phyloP scores from a whole-genome alignment of 2,113 vertebrate species.

The Crotalus helleri region DNA sequence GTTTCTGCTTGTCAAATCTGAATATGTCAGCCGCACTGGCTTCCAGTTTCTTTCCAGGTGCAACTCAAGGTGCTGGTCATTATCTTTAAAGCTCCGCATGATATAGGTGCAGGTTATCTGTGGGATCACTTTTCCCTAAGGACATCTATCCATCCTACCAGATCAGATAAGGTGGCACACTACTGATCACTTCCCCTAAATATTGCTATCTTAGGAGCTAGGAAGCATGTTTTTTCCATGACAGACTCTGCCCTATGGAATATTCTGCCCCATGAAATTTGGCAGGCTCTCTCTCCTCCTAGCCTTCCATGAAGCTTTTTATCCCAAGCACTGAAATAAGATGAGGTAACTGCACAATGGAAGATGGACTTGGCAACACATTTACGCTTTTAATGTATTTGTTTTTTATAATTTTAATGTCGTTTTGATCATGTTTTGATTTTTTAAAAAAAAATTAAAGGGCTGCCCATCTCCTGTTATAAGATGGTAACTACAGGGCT shows the following conservation, averaged over 20 bases:
- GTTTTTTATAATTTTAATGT: not conserved
- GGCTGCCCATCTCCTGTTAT: not conserved
- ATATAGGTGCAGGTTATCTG: not conserved
- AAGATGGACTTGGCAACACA: not conserved
- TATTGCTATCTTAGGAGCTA: not conserved
- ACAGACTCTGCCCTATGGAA: not conserved
- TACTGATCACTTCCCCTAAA: not conserved
- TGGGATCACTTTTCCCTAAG: not conserved
- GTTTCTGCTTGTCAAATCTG: not conserved
- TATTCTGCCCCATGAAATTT: not conserved
- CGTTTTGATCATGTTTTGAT: not conserved
- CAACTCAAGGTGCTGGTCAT: not conserved
- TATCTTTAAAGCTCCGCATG: not conserved
- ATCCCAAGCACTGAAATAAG: not conserved
- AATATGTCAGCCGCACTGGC: not conserved
- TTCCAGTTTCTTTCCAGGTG: not conserved
- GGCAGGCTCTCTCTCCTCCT: not conserved
- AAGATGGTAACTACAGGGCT: not conserved
- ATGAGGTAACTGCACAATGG: not conserved
- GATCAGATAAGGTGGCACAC: not conserved
- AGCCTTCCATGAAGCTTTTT: not conserved
- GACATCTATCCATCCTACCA: not conserved
- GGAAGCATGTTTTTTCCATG: not conserved
- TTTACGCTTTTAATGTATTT: not conserved
- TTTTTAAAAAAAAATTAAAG: not conserved